phyloP scores from a whole-genome alignment of 2,797 vertebrate genomes.

The Chelonia mydas region DNA sequence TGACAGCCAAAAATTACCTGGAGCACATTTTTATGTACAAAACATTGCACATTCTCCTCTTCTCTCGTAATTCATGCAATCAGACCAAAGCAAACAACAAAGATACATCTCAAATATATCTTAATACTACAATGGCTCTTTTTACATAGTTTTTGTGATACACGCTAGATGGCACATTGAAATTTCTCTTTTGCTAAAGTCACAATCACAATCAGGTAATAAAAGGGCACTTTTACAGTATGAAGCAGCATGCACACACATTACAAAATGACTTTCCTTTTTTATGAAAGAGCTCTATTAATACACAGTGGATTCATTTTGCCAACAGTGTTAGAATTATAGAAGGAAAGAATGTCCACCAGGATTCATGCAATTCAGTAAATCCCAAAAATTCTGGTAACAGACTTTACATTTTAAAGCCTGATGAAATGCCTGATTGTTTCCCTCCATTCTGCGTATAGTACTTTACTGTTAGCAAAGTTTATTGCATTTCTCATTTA shows the following conservation, averaged over 20 bases:
- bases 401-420: neutral
- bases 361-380: constrained; percentile 50
- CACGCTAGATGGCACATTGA: neutral
- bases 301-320: constrained; percentile 26
- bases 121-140: neutral
- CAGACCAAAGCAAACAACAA: neutral
- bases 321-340: constrained; percentile 4
- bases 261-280: constrained; percentile 7
- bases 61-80: neutral
- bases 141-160: fast-evolving
- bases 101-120: neutral
- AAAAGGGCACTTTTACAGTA: neutral
- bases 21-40: neutral
- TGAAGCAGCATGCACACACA: neutral
- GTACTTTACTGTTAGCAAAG: constrained; percentile 31
- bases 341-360: constrained; percentile 33
- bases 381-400: constrained; percentile 26
- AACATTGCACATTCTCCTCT: neutral
- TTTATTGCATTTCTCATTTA: constrained; percentile 2
- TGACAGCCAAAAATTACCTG: neutral
- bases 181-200: neutral
- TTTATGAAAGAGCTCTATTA: constrained; percentile 5
- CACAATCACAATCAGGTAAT: neutral
- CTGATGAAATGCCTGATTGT: constrained; percentile 48
- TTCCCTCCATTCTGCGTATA: constrained; percentile 48